These are phyloP conservation scores for Epinephelus lanceolatus DNA, from an alignment of 2,113 vertebrate species.

Conservation along the genomic window DNA sequence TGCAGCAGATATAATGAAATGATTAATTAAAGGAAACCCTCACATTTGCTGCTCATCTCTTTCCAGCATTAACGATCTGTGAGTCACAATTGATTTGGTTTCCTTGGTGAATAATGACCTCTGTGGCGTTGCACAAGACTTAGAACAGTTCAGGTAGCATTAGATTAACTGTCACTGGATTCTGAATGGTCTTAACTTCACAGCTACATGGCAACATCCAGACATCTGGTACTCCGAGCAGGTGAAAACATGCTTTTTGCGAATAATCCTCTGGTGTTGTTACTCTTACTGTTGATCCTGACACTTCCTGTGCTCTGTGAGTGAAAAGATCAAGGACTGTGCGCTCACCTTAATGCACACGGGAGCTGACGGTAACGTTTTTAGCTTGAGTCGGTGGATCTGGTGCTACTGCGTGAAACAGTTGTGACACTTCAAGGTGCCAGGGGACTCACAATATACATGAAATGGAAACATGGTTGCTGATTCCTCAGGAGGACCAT, in stretches of 20 bases:
- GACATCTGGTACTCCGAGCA: neutral
- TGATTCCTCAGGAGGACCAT: slow-evolving; percentile 20
- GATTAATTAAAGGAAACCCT: neutral
- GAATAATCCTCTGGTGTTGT: slow-evolving; percentile 1
- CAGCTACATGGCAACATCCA: neutral
- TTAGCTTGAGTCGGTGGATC: slow-evolving; percentile 4
- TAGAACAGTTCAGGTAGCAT: neutral
- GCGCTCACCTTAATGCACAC: neutral
- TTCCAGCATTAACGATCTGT: neutral
- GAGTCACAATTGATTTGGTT: neutral
- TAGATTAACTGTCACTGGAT: neutral
- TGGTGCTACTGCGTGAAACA: slow-evolving; percentile 36
- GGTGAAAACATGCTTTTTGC: neutral
- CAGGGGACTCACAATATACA: neutral
- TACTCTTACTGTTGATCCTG: neutral
- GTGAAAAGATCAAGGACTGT: neutral
- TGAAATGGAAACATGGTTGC: neutral
- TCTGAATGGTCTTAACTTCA: neutral
- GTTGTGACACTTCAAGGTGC: neutral
- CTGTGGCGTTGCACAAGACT: neutral
- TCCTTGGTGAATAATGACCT: neutral
- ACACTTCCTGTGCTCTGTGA: neutral
- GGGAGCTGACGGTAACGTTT: neutral
- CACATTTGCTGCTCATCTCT: slow-evolving; percentile 8
- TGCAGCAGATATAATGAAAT: neutral